Evolutionary conservation across 2,113 vertebrate species (phyloP).

Genomic region (Taxidea taxus): DNA sequence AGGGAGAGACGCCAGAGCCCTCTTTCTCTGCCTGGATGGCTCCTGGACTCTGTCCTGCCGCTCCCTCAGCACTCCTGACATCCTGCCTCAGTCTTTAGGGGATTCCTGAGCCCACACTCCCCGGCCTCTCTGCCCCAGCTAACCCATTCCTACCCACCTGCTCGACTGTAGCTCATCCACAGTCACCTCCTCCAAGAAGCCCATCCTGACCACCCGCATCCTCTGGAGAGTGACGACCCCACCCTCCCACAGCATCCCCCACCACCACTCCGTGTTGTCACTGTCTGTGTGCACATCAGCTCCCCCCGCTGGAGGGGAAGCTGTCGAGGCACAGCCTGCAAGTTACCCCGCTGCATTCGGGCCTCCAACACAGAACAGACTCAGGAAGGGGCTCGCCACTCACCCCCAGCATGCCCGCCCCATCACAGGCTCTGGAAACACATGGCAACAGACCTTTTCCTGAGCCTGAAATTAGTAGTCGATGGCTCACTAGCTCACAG

Average conservation of each 20-base stretch:
- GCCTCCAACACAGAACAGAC: background rate
- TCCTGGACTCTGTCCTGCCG: background rate
- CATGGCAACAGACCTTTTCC: background rate
- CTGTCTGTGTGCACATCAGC: too few species aligned
- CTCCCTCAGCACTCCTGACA: fast-evolving
- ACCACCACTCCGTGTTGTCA: background rate
- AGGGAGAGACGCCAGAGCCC: background rate
- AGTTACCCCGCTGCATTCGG: too few species aligned
- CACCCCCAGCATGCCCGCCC: background rate
- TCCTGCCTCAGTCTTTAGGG: background rate
- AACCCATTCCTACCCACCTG: background rate
- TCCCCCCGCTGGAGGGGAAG: fast-evolving
- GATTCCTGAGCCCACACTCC: fast-evolving
- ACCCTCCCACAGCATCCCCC: background rate
- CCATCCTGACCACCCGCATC: background rate
- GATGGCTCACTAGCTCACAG: background rate
- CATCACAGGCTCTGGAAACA: background rate
- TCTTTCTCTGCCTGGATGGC: background rate
- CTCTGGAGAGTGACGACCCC: background rate
- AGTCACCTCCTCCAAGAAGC: background rate
- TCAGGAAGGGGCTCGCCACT: background rate
- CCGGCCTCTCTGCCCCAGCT: too few species aligned
- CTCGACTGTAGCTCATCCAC: background rate
- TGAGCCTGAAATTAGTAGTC: background rate
- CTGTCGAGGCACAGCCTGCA: fast-evolving